These are phyloP conservation scores for Tryphoninae sp. DNA, from an alignment of 2,888 invertebrate species.

Conservation along the genomic window DNA sequence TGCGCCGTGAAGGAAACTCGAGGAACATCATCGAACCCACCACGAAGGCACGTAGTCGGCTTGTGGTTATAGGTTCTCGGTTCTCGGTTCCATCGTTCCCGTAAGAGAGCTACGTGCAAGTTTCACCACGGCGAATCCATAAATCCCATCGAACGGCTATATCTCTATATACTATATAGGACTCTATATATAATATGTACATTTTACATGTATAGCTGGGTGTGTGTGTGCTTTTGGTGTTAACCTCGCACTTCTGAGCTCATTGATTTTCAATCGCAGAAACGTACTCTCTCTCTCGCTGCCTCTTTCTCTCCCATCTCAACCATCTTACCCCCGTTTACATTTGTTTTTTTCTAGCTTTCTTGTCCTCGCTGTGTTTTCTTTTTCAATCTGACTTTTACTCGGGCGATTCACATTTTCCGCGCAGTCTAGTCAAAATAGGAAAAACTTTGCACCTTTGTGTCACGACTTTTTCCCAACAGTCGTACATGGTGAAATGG, in stretches of 20 bases:
- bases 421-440: constrained; percentile 31
- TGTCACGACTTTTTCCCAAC: neutral
- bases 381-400: constrained; percentile 43
- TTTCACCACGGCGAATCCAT: constrained; percentile 63
- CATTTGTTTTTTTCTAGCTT: constrained; percentile 24
- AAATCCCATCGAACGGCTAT: constrained; percentile 50
- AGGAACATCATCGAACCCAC: constrained; percentile 24
- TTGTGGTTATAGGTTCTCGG: constrained; percentile 17
- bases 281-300: constrained; percentile 2
- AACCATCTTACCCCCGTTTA: constrained; percentile 28
- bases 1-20: constrained; percentile 34
- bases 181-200: constrained; percentile 1
- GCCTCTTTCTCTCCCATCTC: neutral
- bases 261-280: constrained; percentile 74
- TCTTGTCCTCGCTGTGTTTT: constrained; percentile 3
- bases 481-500: neutral
- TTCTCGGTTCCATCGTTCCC: constrained; percentile 19
- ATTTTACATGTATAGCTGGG: constrained; percentile 4
- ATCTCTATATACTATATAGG: neutral
- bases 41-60: constrained; percentile 53
- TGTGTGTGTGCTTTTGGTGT: constrained; percentile 41
- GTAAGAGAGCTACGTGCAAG: constrained; percentile 41
- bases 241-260: constrained; percentile 69
- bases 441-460: constrained; percentile 49
- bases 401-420: constrained; percentile 30